Conservation (phyloP, 2,888 invertebrate species). For the Thera britannica region DNA sequence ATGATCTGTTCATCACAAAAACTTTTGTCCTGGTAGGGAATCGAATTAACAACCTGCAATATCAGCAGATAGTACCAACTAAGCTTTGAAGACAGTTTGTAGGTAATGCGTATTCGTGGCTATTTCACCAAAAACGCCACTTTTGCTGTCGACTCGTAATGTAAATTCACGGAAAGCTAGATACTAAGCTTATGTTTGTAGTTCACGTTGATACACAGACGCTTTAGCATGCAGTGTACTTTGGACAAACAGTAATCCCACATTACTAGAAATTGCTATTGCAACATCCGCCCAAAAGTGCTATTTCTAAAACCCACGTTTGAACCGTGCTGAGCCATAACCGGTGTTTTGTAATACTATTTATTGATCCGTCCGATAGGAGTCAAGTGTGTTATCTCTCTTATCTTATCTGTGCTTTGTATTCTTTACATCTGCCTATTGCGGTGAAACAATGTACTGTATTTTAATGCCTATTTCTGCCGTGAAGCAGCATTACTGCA, state of each 20-base stretch:
- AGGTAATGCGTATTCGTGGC: too few relatives aligned
- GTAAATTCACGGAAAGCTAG: too few relatives aligned
- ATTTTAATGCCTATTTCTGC: constrained; percentile 18
- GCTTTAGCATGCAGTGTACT: constrained; percentile 1
- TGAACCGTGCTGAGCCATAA: constrained; percentile 42
- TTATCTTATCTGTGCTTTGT: constrained; percentile 59
- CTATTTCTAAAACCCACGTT: constrained; percentile 46
- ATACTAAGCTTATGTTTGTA: too few relatives aligned
- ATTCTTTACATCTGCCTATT: constrained; percentile 36
- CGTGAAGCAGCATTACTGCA: too few relatives aligned
- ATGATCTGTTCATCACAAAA: too few relatives aligned
- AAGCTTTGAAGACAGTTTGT: too few relatives aligned
- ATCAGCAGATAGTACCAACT: too few relatives aligned
- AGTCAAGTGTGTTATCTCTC: constrained; percentile 60
- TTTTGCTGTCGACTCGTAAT: too few relatives aligned
- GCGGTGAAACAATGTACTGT: constrained; percentile 26
- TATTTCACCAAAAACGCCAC: too few relatives aligned
- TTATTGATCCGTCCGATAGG: constrained; percentile 74
- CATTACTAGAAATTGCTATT: constrained; percentile 34
- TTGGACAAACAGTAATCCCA: constrained; percentile 34
- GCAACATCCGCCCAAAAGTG: constrained; percentile 46
- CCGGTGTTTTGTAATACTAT: constrained; percentile 58
- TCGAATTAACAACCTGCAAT: too few relatives aligned
- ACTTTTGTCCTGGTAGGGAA: too few relatives aligned
- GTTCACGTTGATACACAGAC: too few relatives aligned